A percentile compares a stretch with the other conserved stretches of the same genome.
Evolutionary conservation across 1,140 invertebrate species (phyloP).

Genomic region (Eurosta solidaginis): DNA sequence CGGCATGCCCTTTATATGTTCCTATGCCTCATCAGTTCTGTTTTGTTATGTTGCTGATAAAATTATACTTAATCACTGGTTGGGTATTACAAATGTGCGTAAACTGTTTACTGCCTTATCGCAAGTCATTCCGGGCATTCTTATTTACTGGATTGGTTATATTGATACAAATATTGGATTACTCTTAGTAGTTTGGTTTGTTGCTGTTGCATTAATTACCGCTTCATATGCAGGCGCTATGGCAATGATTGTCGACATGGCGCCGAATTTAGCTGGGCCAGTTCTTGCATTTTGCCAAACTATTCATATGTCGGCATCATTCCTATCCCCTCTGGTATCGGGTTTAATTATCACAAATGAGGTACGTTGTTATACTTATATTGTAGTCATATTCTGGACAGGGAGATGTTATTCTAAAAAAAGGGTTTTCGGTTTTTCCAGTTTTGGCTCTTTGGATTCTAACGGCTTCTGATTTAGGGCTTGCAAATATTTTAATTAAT

Average conservation of each 20-base stretch:
- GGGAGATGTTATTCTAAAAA: no score
- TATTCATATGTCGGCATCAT: constrained; percentile 76
- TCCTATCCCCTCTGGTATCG: constrained; percentile 69
- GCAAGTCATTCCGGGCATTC: constrained; percentile 72
- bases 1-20: constrained; percentile 71
- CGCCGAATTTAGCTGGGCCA: constrained; percentile 73
- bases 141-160: constrained; percentile 70
- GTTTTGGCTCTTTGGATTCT: no score
- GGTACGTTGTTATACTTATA: constrained; percentile 38
- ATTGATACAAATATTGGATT: constrained; percentile 67
- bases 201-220: constrained; percentile 73
- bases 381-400: neutral
- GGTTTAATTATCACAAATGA: constrained; percentile 65
- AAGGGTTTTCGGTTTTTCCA: no score
- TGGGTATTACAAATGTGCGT: constrained; percentile 69
- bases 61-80: constrained; percentile 64
- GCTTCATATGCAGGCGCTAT: constrained; percentile 77
- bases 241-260: constrained; percentile 76
- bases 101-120: constrained; percentile 73
- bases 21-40: constrained; percentile 71
- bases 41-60: constrained; percentile 75
- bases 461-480: no score
- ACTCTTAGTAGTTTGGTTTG: constrained; percentile 70
- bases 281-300: constrained; percentile 76
- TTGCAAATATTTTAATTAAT: no score